Conservation (phyloP, 2,888 invertebrate species). For the Lasioglossum marginatum region DNA sequence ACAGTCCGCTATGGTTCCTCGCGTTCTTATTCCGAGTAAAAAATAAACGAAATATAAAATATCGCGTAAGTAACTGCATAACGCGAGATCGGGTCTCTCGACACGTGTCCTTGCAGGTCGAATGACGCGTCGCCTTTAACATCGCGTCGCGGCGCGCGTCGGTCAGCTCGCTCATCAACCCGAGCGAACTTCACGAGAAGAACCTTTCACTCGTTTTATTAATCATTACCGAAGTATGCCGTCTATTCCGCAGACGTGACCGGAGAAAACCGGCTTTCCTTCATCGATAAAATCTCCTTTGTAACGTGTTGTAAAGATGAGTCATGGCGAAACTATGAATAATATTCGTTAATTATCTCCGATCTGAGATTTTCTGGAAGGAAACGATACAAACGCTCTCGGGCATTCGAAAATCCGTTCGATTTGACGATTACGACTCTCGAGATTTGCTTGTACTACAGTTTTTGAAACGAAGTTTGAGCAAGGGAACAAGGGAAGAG, state of each 20-base stretch:
- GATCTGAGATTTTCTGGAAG: background rate
- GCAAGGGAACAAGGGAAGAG: too few relatives aligned
- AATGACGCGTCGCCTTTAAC: conserved; percentile 48
- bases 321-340: background rate
- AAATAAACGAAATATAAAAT: background rate
- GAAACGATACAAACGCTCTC: background rate
- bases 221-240: conserved; percentile 58
- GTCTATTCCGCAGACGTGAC: conserved; percentile 27
- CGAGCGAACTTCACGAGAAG: conserved; percentile 19
- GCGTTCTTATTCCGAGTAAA: background rate
- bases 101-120: conserved; percentile 60
- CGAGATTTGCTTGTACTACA: background rate
- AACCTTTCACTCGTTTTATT: conserved; percentile 71
- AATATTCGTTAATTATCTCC: background rate
- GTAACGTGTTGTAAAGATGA: conserved; percentile 24
- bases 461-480: background rate
- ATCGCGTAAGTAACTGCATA: conserved; percentile 17
- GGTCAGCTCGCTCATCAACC: conserved; percentile 52
- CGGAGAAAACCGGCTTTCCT: conserved; percentile 31
- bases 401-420: background rate
- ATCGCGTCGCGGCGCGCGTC: too few relatives aligned
- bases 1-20: background rate
- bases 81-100: conserved; percentile 17
- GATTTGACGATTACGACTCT: background rate
- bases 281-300: conserved; percentile 36